phyloP scores from a whole-genome alignment of 2,888 invertebrate species.

The Himalopsyche japonica region DNA sequence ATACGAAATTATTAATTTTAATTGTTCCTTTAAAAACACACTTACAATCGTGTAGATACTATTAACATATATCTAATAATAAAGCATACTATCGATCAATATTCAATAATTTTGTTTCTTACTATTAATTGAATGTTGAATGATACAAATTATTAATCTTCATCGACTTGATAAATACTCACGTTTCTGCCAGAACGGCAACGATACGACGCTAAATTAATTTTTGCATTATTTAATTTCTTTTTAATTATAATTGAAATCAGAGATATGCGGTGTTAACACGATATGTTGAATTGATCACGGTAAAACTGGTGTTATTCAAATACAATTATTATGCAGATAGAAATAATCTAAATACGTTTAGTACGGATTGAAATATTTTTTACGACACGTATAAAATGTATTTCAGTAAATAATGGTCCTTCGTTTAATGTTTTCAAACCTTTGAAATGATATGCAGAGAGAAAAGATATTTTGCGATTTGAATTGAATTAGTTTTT shows the following conservation, averaged over 20 bases:
- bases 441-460: not conserved
- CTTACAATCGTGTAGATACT: too few species aligned
- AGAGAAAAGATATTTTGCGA: not conserved
- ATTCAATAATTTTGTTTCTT: too few species aligned
- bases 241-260: not conserved
- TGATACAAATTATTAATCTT: too few species aligned
- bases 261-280: not conserved
- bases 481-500: not conserved
- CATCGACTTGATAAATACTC: too few species aligned
- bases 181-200: too few species aligned
- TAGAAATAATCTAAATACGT: not conserved
- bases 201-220: not conserved
- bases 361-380: not conserved
- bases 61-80: too few species aligned
- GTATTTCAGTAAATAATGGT: not conserved
- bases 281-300: not conserved
- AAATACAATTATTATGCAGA: not conserved
- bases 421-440: not conserved
- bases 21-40: too few species aligned
- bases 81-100: too few species aligned
- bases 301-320: not conserved
- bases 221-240: not conserved
- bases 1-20: too few species aligned
- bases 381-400: not conserved
- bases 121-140: too few species aligned